These are phyloP conservation scores for Heliconius melpomene DNA, from an alignment of 1,140 invertebrate species.

Conservation along the genomic window DNA sequence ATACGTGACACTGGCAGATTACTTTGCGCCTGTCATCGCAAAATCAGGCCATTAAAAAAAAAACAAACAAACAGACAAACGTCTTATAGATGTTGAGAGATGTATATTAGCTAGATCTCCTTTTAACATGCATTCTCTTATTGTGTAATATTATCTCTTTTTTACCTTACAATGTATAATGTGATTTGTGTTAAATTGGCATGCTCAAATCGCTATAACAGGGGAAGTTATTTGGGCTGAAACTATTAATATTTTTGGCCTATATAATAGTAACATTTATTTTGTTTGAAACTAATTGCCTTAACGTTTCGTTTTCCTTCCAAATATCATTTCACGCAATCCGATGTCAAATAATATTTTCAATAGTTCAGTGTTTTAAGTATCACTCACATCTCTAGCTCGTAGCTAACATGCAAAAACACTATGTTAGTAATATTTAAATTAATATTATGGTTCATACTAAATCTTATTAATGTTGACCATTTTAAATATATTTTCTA, in stretches of 20 bases:
- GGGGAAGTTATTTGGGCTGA: background rate
- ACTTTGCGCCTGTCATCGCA: too few species aligned
- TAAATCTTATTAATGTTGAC: conserved; percentile 14
- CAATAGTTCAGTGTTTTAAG: conserved; percentile 53
- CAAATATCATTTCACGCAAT: background rate
- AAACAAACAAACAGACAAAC: too few species aligned
- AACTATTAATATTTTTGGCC: background rate
- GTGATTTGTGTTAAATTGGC: too few species aligned
- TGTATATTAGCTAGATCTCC: too few species aligned
- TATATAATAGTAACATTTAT: background rate
- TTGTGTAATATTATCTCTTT: too few species aligned
- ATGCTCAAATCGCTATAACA: too few species aligned
- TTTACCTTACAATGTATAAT: too few species aligned
- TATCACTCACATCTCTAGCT: conserved; percentile 31
- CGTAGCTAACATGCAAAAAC: background rate
- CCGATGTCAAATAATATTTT: conserved; percentile 13
- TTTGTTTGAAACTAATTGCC: background rate
- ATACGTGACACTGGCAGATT: too few species aligned
- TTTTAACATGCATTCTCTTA: too few species aligned
- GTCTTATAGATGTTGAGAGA: too few species aligned
- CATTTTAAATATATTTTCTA: conserved; percentile 13
- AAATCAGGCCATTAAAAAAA: too few species aligned
- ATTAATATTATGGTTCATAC: background rate
- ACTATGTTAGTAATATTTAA: background rate
- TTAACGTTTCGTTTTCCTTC: background rate